A percentile compares a stretch with the other conserved stretches of the same genome.
These are phyloP conservation scores for Clarias pachynema DNA, from an alignment of 2,797 vertebrate species.

Conservation along the genomic window DNA sequence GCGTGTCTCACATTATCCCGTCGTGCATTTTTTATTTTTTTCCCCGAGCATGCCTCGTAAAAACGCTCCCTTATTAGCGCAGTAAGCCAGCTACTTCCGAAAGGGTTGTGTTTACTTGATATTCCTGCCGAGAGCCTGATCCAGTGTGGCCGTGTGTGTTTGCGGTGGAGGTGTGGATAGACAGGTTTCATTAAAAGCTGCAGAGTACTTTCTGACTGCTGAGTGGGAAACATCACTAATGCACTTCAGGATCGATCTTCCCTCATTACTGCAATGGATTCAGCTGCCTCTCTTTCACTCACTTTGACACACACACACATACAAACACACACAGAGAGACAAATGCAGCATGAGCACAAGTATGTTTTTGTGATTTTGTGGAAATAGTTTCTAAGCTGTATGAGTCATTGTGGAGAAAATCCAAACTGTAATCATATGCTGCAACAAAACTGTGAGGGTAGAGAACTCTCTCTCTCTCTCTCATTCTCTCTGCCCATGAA, in stretches of 20 bases:
- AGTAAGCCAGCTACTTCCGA: neutral
- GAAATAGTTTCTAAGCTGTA: slow-evolving; percentile 17
- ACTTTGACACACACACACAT: neutral
- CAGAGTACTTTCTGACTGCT: slow-evolving; percentile 43
- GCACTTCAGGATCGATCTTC: slow-evolving; percentile 52
- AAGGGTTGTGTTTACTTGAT: slow-evolving; percentile 19
- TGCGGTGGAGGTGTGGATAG: slow-evolving; percentile 44
- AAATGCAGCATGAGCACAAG: slow-evolving; percentile 1
- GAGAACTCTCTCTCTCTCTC: neutral
- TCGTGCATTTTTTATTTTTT: neutral
- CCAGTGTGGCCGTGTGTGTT: slow-evolving; percentile 28
- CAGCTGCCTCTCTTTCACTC: slow-evolving; percentile 3
- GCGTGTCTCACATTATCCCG: neutral
- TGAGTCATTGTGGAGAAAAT: slow-evolving; percentile 23
- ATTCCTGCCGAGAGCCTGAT: slow-evolving; percentile 28
- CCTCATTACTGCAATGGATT: slow-evolving; percentile 34
- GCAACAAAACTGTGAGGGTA: neutral
- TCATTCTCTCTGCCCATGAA: slow-evolving; percentile 5
- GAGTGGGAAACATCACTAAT: slow-evolving; percentile 52
- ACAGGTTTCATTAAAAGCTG: slow-evolving; percentile 54
- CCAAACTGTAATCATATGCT: slow-evolving; percentile 7
- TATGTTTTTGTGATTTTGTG: slow-evolving; percentile 29
- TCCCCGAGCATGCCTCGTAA: neutral
- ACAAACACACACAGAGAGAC: neutral
- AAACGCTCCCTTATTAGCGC: slow-evolving; percentile 15